phyloP scores from a whole-genome alignment of 2,888 invertebrate genomes.

The Cacoxenus indagator region DNA sequence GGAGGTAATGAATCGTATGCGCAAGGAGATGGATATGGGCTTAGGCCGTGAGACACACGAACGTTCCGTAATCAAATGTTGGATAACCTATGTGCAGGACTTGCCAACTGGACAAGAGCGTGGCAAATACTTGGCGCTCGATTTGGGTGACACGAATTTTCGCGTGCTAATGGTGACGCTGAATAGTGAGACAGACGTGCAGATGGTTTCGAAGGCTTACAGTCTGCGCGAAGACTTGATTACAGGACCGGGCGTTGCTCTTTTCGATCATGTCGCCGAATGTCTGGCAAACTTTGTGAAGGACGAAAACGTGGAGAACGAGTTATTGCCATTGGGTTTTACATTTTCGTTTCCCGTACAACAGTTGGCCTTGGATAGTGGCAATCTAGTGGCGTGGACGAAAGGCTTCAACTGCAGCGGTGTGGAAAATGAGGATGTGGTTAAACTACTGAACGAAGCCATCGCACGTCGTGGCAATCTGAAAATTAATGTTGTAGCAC shows the following conservation, averaged over 20 bases:
- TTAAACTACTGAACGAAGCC: conserved; percentile 85
- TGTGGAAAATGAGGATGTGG: conserved; percentile 90
- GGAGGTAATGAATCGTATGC: conserved; percentile 80
- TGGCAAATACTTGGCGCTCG: conserved; percentile 93
- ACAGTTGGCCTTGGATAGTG: conserved; percentile 87
- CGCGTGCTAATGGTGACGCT: conserved; percentile 90
- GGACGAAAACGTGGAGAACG: conserved; percentile 77
- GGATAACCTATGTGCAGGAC: conserved; percentile 93
- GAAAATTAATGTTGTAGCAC: conserved; percentile 85
- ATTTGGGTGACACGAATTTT: conserved; percentile 97
- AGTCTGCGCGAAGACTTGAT: conserved; percentile 90
- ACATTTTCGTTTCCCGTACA: conserved; percentile 94
- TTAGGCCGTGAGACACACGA: conserved; percentile 81
- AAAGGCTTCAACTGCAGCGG: conserved; percentile 94
- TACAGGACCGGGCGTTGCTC: conserved; percentile 85
- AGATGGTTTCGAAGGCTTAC: conserved; percentile 94
- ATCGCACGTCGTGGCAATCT: conserved; percentile 85
- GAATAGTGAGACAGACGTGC: conserved; percentile 79
- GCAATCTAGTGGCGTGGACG: conserved; percentile 89
- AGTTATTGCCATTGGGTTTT: conserved; percentile 89
- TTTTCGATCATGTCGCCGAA: conserved; percentile 94
- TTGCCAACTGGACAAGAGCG: conserved; percentile 93
- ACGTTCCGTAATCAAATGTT: conserved; percentile 88
- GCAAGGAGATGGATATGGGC: conserved; percentile 82
- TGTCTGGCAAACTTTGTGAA: conserved; percentile 90